A percentile compares a stretch with the other conserved stretches of the same genome.
Evolutionary conservation across 2,113 vertebrate genomes (phyloP).

Genomic region (Murina feae): DNA sequence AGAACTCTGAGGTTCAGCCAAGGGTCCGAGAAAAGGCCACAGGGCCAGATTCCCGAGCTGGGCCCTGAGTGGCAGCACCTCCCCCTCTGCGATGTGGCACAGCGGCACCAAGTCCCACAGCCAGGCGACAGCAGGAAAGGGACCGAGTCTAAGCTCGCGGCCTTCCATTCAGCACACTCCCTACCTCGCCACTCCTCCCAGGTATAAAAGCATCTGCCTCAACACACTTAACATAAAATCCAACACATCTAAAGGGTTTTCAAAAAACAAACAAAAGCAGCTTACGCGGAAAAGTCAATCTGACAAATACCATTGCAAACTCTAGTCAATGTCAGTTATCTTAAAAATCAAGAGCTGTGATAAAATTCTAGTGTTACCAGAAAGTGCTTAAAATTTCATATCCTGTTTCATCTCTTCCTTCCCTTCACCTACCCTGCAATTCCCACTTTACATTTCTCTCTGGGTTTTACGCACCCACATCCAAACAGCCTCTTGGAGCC

Average conservation of each 20-base stretch:
- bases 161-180: not conserved
- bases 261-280: not conserved
- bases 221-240: not conserved
- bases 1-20: not conserved
- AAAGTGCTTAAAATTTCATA: not conserved
- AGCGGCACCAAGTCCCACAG: not conserved
- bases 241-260: not conserved
- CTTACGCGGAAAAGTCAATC: not conserved
- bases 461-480: not conserved
- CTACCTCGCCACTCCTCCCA: not conserved
- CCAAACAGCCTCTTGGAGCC: not conserved
- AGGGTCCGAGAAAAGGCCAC: not conserved
- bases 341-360: not conserved
- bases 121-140: not conserved
- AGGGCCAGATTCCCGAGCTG: not conserved
- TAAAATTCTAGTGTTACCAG: not conserved
- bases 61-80: rapidly evolving
- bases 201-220: not conserved
- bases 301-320: not conserved
- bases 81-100: too few species aligned
- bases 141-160: rapidly evolving
- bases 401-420: not conserved
- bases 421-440: not conserved
- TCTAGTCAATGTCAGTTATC: not conserved
- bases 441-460: not conserved